Percentiles rank a stretch among this genome's conserved stretches.
These are phyloP conservation scores for Agonopterix subpropinquella DNA, from an alignment of 2,888 invertebrate genomes.

Conservation along the genomic window DNA sequence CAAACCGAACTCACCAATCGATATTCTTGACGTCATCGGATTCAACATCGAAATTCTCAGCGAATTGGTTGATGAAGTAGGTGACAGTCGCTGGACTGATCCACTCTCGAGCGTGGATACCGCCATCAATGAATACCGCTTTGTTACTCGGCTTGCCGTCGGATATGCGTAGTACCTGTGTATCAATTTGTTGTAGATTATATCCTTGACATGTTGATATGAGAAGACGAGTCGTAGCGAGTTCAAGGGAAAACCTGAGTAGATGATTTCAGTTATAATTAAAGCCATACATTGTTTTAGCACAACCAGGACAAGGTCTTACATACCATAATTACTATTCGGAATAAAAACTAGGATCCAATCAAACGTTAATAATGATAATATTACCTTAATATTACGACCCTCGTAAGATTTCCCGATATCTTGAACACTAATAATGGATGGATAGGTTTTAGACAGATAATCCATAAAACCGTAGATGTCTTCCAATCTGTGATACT, in stretches of 20 bases:
- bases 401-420: conserved; percentile 87
- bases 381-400: conserved; percentile 80
- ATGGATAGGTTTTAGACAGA: conserved; percentile 84
- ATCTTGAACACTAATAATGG: conserved; percentile 81
- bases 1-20: conserved; percentile 47
- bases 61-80: conserved; percentile 84
- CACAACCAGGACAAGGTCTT: not conserved
- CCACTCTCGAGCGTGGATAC: conserved; percentile 95
- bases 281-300: not conserved
- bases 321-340: not conserved
- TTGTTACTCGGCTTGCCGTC: conserved; percentile 80
- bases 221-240: no score
- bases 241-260: no score
- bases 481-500: conserved; percentile 85
- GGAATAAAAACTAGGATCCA: no score
- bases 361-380: not conserved
- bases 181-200: not conserved
- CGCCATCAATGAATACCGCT: conserved; percentile 86
- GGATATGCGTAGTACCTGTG: conserved; percentile 77
- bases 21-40: conserved; percentile 70
- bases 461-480: conserved; percentile 87
- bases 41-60: conserved; percentile 82
- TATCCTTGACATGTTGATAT: no score
- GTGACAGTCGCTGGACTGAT: conserved; percentile 89
- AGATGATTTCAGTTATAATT: not conserved